Evolutionary conservation across 1,140 invertebrate species (phyloP), one percentile per base, ranked within the genome.

Genomic region (Heliconius melpomene): DNA sequence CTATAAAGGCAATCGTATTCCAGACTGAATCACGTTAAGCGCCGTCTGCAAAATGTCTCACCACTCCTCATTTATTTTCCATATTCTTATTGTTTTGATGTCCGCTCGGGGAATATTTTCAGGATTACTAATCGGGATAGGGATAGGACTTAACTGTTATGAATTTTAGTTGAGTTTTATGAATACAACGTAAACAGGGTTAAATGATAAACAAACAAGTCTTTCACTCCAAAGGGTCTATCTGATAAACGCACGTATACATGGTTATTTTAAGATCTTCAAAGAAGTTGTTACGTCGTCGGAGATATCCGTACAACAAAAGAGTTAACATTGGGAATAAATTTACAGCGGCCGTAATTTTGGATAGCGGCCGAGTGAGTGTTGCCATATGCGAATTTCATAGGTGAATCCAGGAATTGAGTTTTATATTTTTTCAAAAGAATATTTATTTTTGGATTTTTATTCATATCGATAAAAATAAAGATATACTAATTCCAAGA

Each of bases 41-140:
- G 91, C 93, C 93, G 93, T 94, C 93, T 94, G 93, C 93, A 94
- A 94, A 94, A 93, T 88, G 93, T 94, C 93, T 94, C 93, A 91
- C 88, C 86, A 83, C 82, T 87, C 83, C 87, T 84, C 86, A 90
- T 92, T 92, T 88, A 89, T 85, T 85, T 77, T 81, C 79, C 79
- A 79, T 79, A 78, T 78, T 72, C 66, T 79, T 73, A 81, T 81
- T 81, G 79, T 81, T 81, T 81, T 81, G 76, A 77, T 78, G 38
- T 75, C 40, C 57, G 38, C 74, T 71, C 57, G 32, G 70, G 79
- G 72, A 81, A 81, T 60, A 81, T 81, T 77, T 81, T 36, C 57
- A 50, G 16, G 46, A 78, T 77, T 77, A 77, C 76, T 77, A 77
- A 77, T 72, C 76, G 46, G 26, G 9, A 50, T 72, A 18, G 46